These are phyloP conservation scores for Tragelaphus strepsiceros DNA, from an alignment of 2,113 vertebrate genomes.

Conservation along the genomic window DNA sequence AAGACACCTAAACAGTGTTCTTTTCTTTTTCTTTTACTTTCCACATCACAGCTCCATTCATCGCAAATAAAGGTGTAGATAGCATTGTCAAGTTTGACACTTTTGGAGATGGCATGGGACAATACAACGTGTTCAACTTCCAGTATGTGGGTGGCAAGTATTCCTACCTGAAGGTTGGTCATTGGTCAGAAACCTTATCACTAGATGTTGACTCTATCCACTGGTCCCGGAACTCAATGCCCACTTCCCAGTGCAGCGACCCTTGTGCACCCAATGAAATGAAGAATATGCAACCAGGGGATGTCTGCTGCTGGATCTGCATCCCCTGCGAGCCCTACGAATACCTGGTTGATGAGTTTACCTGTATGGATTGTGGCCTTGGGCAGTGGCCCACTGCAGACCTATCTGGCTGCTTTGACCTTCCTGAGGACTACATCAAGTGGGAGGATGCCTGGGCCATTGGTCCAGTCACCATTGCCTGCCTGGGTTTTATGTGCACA, in stretches of 20 bases:
- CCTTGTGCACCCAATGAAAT: slow-evolving; percentile 97
- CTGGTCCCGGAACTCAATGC: slow-evolving; percentile 89
- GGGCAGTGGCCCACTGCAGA: slow-evolving; percentile 95
- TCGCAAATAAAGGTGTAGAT: slow-evolving; percentile 86
- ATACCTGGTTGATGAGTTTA: slow-evolving; percentile 96
- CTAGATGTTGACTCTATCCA: slow-evolving; percentile 90
- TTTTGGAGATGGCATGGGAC: slow-evolving; percentile 94
- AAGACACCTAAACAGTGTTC: slow-evolving; percentile 45
- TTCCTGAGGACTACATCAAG: slow-evolving; percentile 97
- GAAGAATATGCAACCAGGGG: slow-evolving; percentile 99
- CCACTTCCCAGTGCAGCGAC: slow-evolving; percentile 96
- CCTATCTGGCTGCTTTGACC: slow-evolving; percentile 91
- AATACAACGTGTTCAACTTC: slow-evolving; percentile 98
- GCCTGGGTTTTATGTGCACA: slow-evolving; percentile 94
- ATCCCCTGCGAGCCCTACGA: slow-evolving; percentile 95
- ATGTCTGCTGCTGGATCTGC: slow-evolving; percentile 99
- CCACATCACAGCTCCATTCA: slow-evolving; percentile 89
- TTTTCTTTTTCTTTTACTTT: slow-evolving; percentile 41
- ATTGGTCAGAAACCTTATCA: slow-evolving; percentile 94
- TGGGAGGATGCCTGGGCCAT: slow-evolving; percentile 99
- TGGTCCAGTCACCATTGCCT: slow-evolving; percentile 96
- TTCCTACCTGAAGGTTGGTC: slow-evolving; percentile 92
- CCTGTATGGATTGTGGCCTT: slow-evolving; percentile 91
- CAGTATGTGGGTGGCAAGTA: slow-evolving; percentile 88
- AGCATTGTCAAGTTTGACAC: slow-evolving; percentile 95